Base-by-base conservation (phyloP, 2,113 vertebrate genomes). In the Chaetops frenatus region DNA sequence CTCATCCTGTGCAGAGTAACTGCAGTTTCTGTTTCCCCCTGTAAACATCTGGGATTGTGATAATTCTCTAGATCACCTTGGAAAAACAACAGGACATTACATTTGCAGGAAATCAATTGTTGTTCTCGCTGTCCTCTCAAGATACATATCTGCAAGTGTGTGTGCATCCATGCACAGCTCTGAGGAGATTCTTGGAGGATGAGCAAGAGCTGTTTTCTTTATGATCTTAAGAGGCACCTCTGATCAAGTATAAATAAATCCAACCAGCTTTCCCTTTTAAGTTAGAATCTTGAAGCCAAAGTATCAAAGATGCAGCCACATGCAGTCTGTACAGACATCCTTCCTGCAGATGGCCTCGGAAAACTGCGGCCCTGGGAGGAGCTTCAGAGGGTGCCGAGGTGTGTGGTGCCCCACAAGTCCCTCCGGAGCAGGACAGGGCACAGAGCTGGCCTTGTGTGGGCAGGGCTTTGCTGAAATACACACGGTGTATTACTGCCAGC, bases 1-100 rank as follows among this genome's bases (percentile, higher is more conserved):
- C 67, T 94, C 51, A 19, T 88, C 79, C 79, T 90, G 64, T 58
- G 44, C 67, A 47, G 22, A 78, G 78, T 76, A 45, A 50, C 27
- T 69, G 31, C 56, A 21, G 73, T 44, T 78, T 87, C 51, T 89
- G 29, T 29, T 84, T 86, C 21, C 65, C 22, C 48, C 69, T 38
- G 50, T 89, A 66, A 86, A 88, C 88, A 93, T 90, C 90, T 96
- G 92, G 88, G 82, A 83, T 81, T 90, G 85, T 95, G 93, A 56
- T 96, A 93, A 93, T 64, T 66, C 67, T 93, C 19, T 50, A 35
- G 50, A 64, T 88, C 86, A 90, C 87, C 81, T 77, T 25, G 21
- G 67, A 71, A 86, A 94, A 92, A 94, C 62, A 91, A 81, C 85
- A 95, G 94, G 93, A 91, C 2, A 0, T 94, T 62, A 56, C 58